Conservation (phyloP, 2,888 invertebrate species). For the Drosophila mulleri region DNA sequence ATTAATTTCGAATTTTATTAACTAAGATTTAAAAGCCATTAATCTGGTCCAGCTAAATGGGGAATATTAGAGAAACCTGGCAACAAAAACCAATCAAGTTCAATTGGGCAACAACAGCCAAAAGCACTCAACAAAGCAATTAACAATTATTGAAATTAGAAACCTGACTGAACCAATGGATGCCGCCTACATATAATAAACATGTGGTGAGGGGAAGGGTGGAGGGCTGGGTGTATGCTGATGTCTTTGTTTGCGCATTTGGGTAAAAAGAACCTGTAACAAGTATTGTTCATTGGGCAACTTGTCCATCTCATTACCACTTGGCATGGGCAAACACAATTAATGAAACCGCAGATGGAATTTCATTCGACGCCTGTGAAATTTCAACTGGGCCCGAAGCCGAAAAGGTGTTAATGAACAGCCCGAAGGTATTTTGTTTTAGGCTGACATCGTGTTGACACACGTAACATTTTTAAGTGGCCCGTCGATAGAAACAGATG, state of each 20-base stretch:
- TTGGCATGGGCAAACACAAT: constrained; percentile 74
- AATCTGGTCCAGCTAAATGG: constrained; percentile 3
- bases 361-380: constrained; percentile 53
- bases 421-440: constrained; percentile 73
- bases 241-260: constrained; percentile 54
- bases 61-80: constrained; percentile 14
- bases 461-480: constrained; percentile 68
- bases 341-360: constrained; percentile 75
- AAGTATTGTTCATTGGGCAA: constrained; percentile 43
- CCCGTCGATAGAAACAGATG: constrained; percentile 45
- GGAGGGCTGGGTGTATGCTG: constrained; percentile 7
- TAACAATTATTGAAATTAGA: constrained; percentile 71
- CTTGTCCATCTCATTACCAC: constrained; percentile 70
- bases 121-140: constrained; percentile 66
- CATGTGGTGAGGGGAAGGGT: neutral
- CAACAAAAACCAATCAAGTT: constrained; percentile 28
- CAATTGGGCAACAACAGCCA: constrained; percentile 41
- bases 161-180: constrained; percentile 58
- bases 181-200: constrained; percentile 44
- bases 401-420: constrained; percentile 76
- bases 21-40: constrained; percentile 8
- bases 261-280: constrained; percentile 69
- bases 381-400: constrained; percentile 37
- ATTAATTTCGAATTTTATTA: neutral
- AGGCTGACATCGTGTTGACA: constrained; percentile 72